phyloP scores from a whole-genome alignment of 2,113 vertebrate genomes.

The Microcebus lehilahytsara region DNA sequence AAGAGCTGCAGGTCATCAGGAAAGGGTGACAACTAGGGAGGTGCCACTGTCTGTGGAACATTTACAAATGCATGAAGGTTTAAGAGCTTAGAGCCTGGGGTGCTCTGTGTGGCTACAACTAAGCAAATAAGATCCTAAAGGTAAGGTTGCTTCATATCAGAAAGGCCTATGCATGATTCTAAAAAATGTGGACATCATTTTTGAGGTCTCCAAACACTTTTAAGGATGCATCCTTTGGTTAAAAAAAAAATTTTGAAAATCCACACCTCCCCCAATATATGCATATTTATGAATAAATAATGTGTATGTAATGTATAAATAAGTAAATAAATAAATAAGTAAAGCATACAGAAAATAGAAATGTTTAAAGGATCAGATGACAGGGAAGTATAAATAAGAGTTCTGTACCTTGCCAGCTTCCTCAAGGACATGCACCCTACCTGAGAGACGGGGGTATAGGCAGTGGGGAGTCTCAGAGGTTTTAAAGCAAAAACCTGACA shows the following conservation, averaged over 20 bases:
- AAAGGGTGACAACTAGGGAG: not conserved
- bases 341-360: not conserved
- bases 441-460: not conserved
- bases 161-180: not conserved
- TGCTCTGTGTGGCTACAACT: not conserved
- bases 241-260: not conserved
- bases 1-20: not conserved
- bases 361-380: not conserved
- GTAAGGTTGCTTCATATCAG: not conserved
- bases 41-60: fast-evolving
- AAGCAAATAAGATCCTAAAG: not conserved
- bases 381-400: not conserved
- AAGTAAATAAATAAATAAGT: not conserved
- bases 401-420: not conserved
- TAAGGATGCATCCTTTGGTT: not conserved
- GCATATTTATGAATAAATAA: not conserved
- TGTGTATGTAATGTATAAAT: not conserved
- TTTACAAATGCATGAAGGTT: not conserved
- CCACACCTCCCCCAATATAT: not conserved
- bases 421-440: not conserved
- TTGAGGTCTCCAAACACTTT: not conserved
- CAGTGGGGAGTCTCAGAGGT: not conserved
- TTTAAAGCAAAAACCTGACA: not conserved
- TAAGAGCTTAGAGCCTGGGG: not conserved
- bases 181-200: not conserved